Base-by-base conservation (phyloP, 2,113 vertebrate species). In the Alligator mississippiensis region DNA sequence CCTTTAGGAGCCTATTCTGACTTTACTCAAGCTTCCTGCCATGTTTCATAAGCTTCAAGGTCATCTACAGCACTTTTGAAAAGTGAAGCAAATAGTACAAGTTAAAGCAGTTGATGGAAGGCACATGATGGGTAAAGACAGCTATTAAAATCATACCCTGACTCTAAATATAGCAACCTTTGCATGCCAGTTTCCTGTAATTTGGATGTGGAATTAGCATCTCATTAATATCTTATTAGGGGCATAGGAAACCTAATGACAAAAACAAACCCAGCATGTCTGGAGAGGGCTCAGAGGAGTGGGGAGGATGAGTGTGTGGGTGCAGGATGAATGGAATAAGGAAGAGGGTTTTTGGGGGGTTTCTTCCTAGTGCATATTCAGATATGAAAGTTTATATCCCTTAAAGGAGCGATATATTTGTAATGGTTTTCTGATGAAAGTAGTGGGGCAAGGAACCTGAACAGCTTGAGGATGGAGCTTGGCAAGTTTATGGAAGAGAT, bases 201-300 rank as follows among this genome's bases (percentile, higher is more conserved):
- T 97, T 97, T 97, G 93, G 95, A 92, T 96, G 94, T 96, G 93
- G 94, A 96, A 96, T 96, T 97, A 96, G 95, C 96, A 97, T 96
- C 92, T 97, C 95, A 97, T 97, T 96, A 97, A 96, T 97, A 93
- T 94, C 96, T 93, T 97, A 97, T 93, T 96, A 96, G 92, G 88
- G 92, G 88, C 80, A 94, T 78, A 94, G 89, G 83, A 94, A 96
- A 94, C 72, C 82, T 97, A 94, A 97, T 95, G 96, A 94, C 93
- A 96, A 96, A 97, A 96, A 97, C 95, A 95, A 96, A 89, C 24
- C 78, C 96, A 93, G 94, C 93, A 87, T 95, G 94, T 95, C 82
- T 59, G 57, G 90, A 84, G 85, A 93, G 88, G 93, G 94, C 90
- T 88, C 95, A 93, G 77, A 66, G 83, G 81, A 93, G 22, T 34